Evolutionary conservation across 2,113 vertebrate genomes (phyloP), one percentile per base, ranked within the genome.

Genomic region (Callospermophilus lateralis): DNA sequence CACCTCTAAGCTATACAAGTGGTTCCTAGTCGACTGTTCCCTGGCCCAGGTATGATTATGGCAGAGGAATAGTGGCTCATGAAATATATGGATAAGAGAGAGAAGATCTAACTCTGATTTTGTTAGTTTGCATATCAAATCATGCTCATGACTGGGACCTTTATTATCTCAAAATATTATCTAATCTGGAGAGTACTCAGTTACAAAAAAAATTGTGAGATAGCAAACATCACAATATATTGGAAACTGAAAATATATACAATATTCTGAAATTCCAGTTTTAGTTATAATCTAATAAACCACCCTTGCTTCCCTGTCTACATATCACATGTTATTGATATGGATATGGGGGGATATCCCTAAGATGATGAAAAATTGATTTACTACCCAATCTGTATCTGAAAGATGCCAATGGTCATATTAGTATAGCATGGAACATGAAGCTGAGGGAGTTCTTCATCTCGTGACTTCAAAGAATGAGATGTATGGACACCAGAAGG

Each of bases 271-370:
- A 0, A 61, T 63, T 90, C 34, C 30, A 24, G 63, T 37, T 80
- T 77, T 72, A 5, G 12, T 39, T 58, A 9, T 51, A 92, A 48
- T 6, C 26, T 34, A 70, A 30, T 61, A 73, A 86, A 78, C 2
- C 11, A 2, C 4, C 26, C 55, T 53, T 84, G 24, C 28, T 1
- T 90, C 13, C 90, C 58, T 86, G 28, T 10, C 6, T 8, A 45
- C 15, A 13, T 24, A 53, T 73, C 39, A 70, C 20, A 4, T 70
- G 7, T 34, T 39, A 20, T 78, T 94, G 77, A 74, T 48, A 77
- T 17, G 1, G 0, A 5, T 13, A 2, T 53, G 37, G 26, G 1
- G 1, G 4, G 0, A 63, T 58, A 0, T 37, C 42, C 24, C 39
- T 81, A 32, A 51, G 17, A 10, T 58, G 4, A 63, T 74, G 4